Evolutionary conservation across 1,140 invertebrate species (phyloP).

Genomic region (Lerema accius): DNA sequence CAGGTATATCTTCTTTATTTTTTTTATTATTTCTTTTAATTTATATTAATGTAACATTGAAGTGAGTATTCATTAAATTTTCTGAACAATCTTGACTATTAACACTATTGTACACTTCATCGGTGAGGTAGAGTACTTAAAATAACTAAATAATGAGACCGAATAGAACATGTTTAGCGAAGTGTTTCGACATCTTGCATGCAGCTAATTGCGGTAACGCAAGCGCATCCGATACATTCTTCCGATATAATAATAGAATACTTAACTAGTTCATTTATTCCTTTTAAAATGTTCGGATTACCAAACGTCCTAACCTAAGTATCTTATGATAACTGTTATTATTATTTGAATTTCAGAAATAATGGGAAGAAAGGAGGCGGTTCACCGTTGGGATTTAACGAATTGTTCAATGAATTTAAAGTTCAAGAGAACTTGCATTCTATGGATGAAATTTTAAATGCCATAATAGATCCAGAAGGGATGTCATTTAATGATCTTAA

Average conservation of each 20-base stretch:
- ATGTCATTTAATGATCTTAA: conserved; percentile 96
- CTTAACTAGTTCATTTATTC: conserved; percentile 48
- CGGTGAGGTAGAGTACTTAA: conserved; percentile 38
- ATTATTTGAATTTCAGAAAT: conserved; percentile 75
- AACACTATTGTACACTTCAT: conserved; percentile 44
- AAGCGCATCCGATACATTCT: conserved; percentile 69
- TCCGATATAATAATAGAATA: conserved; percentile 55
- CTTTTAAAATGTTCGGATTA: conserved; percentile 28
- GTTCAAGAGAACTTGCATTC: conserved; percentile 93
- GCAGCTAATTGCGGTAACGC: conserved; percentile 65
- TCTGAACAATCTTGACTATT: conserved; percentile 9
- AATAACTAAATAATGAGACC: conserved; percentile 55
- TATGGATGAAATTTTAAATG: conserved; percentile 93
- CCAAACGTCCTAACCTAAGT: conserved; percentile 1
- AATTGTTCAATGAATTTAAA: conserved; percentile 92
- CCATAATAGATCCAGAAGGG: conserved; percentile 94
- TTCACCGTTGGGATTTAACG: conserved; percentile 91
- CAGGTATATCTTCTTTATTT: conserved; percentile 70
- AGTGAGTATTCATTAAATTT: too few species aligned
- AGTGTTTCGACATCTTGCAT: conserved; percentile 71
- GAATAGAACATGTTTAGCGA: conserved; percentile 59
- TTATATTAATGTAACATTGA: too few species aligned
- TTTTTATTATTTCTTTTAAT: too few species aligned
- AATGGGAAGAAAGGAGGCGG: conserved; percentile 85
- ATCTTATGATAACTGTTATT: conserved; percentile 16